Base-by-base conservation (phyloP, 2,888 invertebrate genomes). In the Tetragonula carbonaria region DNA sequence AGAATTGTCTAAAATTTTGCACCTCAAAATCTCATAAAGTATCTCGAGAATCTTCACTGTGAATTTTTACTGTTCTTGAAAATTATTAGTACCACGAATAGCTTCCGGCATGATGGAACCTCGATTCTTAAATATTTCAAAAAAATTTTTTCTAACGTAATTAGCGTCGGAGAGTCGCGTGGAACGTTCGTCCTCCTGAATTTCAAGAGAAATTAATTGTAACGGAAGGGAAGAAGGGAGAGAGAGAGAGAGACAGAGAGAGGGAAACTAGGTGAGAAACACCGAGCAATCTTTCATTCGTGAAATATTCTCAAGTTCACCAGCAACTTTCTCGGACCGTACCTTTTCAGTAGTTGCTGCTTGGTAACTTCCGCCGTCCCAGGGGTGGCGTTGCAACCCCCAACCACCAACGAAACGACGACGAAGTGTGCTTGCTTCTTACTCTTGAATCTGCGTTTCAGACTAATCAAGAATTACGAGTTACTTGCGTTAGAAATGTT, bases 401-500 rank as follows among this genome's bases (percentile, higher is more conserved):
- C 6, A 16, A 28, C 28, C 23, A 62, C 28, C 23, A 53, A 53
- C 53, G 53, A 53, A 28, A 16, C 53, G 23, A 62, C 62, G 23
- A 62, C n/a, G 33, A 21, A 33, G 11, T 21, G 11, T 21, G 65
- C 65, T 8, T 55, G 33, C 33, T 33, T 55, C n/a, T 45, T 45
- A 45, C 23, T 72, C 59, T 59, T 59, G 59, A 59, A 59, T 23
- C 59, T 18, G 23, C 28, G 53, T 59, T 59, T 45, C 23, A 18
- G 45, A 6, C 72, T 72, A 72, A 72, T 72, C 38, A 45, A 45
- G 66, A 72, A 72, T 72, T 23, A 72, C 38, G 33, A n/a, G n/a
- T 57, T 38, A n/a, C 38, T 38, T 33, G 38, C n/a, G n/a, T 72
- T 57, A 38, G 11, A 57, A 70, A 18, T 28, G 51, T 23, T 11